A percentile compares a stretch with the other conserved stretches of the same genome.
Conservation (phyloP, 2,888 invertebrate species). For the Hyppa rectilinea region DNA sequence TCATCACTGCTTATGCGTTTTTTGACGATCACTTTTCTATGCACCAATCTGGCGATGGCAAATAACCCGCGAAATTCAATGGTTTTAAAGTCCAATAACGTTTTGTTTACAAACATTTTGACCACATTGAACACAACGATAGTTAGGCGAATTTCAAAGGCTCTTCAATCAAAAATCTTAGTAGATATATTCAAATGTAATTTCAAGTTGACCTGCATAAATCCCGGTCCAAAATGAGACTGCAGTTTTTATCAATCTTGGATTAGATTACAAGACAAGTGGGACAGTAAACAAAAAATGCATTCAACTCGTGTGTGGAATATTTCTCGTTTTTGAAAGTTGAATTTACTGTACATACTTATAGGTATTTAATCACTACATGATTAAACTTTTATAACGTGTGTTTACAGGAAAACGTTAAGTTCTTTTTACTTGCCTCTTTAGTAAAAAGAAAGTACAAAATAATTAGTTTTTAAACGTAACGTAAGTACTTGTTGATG, state of each 20-base stretch:
- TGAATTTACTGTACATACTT: not conserved
- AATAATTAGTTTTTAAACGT: constrained; percentile 25
- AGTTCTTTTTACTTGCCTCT: constrained; percentile 39
- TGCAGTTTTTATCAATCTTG: constrained; percentile 37
- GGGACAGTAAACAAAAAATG: constrained; percentile 37
- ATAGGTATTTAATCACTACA: constrained; percentile 1
- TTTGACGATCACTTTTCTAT: constrained; percentile 33
- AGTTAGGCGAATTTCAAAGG: not conserved
- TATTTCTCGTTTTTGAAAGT: constrained; percentile 9
- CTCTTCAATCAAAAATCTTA: not conserved
- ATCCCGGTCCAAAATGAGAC: constrained; percentile 36
- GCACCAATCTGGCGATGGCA: not conserved
- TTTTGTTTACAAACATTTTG: constrained; percentile 14
- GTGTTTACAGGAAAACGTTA: constrained; percentile 22
- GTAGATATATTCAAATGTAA: constrained; percentile 22
- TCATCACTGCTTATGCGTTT: constrained; percentile 16
- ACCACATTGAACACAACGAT: not conserved
- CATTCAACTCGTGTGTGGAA: constrained; percentile 7
- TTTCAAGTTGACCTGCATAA: constrained; percentile 37
- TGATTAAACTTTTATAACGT: constrained; percentile 23
- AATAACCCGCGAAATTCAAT: too few species aligned
- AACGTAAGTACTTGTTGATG: not conserved
- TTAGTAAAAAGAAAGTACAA: constrained; percentile 43
- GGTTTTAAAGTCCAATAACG: not conserved
- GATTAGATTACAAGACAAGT: constrained; percentile 31